Evolutionary conservation across 2,113 vertebrate genomes (phyloP).

Genomic region (Nibea albiflora): DNA sequence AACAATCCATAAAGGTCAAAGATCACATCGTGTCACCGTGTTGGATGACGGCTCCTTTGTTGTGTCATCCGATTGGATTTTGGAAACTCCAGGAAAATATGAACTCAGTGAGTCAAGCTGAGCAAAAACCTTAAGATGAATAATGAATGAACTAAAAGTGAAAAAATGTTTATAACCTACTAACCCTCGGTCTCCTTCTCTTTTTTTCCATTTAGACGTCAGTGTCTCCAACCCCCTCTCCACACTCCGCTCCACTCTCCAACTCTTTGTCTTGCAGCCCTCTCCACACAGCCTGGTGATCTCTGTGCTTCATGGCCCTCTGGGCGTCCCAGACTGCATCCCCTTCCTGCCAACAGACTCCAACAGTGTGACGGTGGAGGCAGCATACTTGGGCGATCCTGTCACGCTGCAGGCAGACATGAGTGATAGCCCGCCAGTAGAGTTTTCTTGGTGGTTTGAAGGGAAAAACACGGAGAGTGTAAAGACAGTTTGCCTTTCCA

Average conservation of each 20-base stretch:
- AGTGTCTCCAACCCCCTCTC: conserved; percentile 46
- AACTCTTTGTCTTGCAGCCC: conserved; percentile 25
- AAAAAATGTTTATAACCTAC: not conserved
- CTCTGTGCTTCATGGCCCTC: conserved; percentile 24
- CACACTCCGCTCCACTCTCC: conserved; percentile 29
- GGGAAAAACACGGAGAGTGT: not conserved
- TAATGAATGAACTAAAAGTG: not conserved
- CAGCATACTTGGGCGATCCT: conserved; percentile 1
- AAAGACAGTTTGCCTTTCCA: not conserved
- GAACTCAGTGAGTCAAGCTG: conserved; percentile 44
- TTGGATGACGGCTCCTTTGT: conserved; percentile 57
- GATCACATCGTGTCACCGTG: conserved; percentile 54
- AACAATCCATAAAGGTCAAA: conserved; percentile 63
- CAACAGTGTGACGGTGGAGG: not conserved
- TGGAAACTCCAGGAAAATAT: conserved; percentile 41
- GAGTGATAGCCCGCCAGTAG: not conserved
- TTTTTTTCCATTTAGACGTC: conserved; percentile 46
- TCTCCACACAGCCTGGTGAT: conserved; percentile 7
- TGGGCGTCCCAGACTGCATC: conserved; percentile 4
- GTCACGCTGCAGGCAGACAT: conserved; percentile 28
- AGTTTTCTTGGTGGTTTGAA: conserved; percentile 24
- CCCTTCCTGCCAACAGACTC: conserved; percentile 3
- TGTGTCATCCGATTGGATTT: conserved; percentile 33
- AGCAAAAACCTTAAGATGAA: not conserved
- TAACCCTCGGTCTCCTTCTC: not conserved